These are phyloP conservation scores for Cyanistes caeruleus DNA, from an alignment of 2,113 vertebrate species.

Conservation along the genomic window DNA sequence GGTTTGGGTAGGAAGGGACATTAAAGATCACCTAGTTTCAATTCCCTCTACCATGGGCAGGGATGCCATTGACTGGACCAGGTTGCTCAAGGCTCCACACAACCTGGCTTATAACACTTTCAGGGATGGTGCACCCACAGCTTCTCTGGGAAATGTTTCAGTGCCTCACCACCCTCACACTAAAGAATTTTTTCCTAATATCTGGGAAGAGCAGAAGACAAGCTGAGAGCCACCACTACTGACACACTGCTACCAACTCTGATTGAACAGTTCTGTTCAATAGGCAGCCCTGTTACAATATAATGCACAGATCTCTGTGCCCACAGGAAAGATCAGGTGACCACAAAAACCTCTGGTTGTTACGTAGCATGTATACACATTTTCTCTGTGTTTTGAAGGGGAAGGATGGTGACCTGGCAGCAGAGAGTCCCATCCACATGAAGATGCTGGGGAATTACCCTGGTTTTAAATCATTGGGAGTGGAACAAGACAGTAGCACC, in stretches of 20 bases:
- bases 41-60: neutral
- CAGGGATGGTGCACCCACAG: neutral
- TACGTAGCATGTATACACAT: accelerated
- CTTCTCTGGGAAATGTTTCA: neutral
- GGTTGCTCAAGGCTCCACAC: neutral
- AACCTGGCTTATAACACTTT: neutral
- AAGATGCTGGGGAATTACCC: neutral
- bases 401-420: neutral
- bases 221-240: neutral
- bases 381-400: neutral
- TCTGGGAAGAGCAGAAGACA: neutral
- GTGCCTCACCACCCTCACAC: neutral
- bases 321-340: neutral
- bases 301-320: neutral
- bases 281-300: neutral
- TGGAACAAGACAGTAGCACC: neutral
- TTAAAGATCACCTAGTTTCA: neutral
- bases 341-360: neutral
- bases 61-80: neutral
- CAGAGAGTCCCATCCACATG: neutral
- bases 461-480: neutral
- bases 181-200: neutral
- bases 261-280: neutral
- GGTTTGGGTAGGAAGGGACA: neutral
- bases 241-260: neutral